Evolutionary conservation across 2,113 vertebrate genomes (phyloP), one percentile per base, ranked within the genome.

Genomic region (Gulo gulo): DNA sequence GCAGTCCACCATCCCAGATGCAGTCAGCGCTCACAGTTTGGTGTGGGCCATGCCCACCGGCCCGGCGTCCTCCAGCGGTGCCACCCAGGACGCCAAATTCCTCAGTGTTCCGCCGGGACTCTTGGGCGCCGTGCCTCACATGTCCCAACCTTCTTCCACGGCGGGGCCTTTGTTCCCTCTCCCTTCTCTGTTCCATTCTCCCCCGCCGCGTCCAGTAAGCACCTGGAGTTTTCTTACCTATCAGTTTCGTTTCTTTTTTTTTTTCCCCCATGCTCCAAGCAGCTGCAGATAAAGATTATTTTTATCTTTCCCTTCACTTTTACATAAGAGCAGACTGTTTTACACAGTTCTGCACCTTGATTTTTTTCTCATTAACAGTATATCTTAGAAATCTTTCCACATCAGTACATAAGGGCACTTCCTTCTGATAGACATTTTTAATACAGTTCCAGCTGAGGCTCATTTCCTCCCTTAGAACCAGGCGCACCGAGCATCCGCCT

Each of bases 221-320:
- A 69, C 84, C 45, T 63, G 21, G 79, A 8, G 15, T 55, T 57
- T 94, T 78, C 87, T 80, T 90, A 50, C n/a, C 0, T 65, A 20
- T 65, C n/a, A n/a, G 4, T 39, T 92, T 69, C 34, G 81, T 61
- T 55, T 34, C 26, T 79, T 63, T 14, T 50, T 82, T 55, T 65
- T 83, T 65, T 79, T 61, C 36, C n/a, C 52, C 39, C 47, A 16
- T 89, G 79, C 59, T 89, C 34, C 36, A 45, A 34, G 23, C 67
- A 82, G 52, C 80, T 94, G 31, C 31, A 31, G 88, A 45, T 96
- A 87, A 74, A 71, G 91, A 78, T 88, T 63, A 59, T 82, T 95
- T 94, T 94, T 92, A 78, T 94, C 71, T 82, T 90, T 92, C 18
- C 34, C 61, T 90, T 90, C 39, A 31, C 57, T 81, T 89, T 94